phyloP scores from a whole-genome alignment of 2,113 vertebrate genomes.

The Peucedramus taeniatus region DNA sequence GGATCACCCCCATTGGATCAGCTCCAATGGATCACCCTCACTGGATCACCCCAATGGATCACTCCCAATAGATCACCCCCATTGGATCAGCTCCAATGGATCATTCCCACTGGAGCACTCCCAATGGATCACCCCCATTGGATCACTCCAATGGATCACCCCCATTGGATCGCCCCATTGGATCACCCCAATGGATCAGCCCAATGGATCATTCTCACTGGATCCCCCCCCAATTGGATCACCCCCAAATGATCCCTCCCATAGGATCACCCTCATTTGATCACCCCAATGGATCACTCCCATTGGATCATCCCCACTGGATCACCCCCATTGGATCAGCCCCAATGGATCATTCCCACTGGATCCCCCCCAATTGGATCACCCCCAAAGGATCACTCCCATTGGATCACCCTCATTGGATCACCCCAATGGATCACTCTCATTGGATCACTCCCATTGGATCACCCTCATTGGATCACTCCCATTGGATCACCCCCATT shows the following conservation, averaged over 20 bases:
- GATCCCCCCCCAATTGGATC: not conserved
- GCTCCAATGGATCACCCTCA: not conserved
- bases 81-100: rapidly evolving
- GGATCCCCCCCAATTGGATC: no score
- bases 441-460: not conserved
- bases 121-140: rapidly evolving
- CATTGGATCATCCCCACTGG: not conserved
- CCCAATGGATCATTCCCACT: rapidly evolving
- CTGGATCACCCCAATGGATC: rapidly evolving
- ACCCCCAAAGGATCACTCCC: not conserved
- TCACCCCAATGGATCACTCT: no score
- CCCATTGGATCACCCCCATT: not conserved
- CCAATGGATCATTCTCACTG: not conserved
- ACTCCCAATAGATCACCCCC: not conserved
- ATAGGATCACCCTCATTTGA: not conserved
- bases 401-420: rapidly evolving
- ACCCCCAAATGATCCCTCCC: no score
- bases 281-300: not conserved
- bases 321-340: not conserved
- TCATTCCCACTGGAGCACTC: rapidly evolving
- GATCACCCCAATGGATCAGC: not conserved
- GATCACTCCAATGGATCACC: not conserved
- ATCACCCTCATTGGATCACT: not conserved
- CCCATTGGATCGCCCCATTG: not conserved
- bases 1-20: not conserved